These are phyloP conservation scores for Frankliniella intonsa DNA, from an alignment of 2,888 invertebrate genomes.

Conservation along the genomic window DNA sequence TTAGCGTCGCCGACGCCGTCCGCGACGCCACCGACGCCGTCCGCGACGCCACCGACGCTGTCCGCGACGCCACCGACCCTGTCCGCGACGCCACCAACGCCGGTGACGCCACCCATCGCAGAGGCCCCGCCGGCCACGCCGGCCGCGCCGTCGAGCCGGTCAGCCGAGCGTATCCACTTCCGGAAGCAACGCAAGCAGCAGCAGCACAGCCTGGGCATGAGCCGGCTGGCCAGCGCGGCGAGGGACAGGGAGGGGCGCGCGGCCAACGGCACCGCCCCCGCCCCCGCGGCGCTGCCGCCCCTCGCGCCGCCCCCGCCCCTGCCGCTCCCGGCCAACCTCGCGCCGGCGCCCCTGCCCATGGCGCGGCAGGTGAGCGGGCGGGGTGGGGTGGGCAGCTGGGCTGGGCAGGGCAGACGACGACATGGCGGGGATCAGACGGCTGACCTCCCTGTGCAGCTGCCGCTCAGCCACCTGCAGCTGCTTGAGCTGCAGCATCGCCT, in stretches of 20 bases:
- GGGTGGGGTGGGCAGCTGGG: too few relatives aligned
- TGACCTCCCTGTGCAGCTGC: neutral
- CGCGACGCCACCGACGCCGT: neutral
- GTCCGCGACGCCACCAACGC: neutral
- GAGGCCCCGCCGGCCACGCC: neutral
- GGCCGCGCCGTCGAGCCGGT: neutral
- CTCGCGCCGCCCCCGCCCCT: neutral
- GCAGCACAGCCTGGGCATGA: neutral
- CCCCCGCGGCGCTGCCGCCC: neutral
- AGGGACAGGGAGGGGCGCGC: neutral
- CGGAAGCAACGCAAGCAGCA: slow-evolving; percentile 15
- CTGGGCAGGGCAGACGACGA: neutral
- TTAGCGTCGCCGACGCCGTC: too few relatives aligned
- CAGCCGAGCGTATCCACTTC: neutral
- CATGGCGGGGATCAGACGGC: neutral
- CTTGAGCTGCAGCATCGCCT: neutral
- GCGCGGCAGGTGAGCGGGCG: neutral
- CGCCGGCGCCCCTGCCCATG: neutral
- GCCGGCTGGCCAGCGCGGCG: neutral
- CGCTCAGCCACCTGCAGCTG: neutral
- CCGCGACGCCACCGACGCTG: neutral
- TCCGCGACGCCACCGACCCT: neutral
- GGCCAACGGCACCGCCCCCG: neutral
- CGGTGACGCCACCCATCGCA: neutral
- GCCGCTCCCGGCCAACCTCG: neutral